Evolutionary conservation across 2,888 invertebrate genomes (phyloP), one percentile per base, ranked within the genome.

Genomic region (Acanthopleura granulata): DNA sequence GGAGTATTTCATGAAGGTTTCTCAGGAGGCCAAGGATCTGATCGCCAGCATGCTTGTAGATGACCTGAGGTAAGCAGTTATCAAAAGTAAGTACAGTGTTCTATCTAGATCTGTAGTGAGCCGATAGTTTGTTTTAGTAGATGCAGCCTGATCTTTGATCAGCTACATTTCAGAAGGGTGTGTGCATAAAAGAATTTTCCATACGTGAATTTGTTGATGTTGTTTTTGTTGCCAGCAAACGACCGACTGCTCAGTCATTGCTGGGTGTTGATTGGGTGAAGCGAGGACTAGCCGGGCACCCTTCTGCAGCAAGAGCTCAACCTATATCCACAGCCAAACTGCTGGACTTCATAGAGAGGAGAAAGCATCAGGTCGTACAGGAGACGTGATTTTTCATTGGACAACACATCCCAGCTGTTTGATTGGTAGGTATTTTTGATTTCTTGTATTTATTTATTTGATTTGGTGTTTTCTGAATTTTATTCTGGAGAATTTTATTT

Each of bases 1-100:
- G 75, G 95, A 95, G 87, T 94, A 95, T 90, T 95, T 95, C 91
- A 90, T 92, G 57, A 92, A 92, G 62, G 92, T 95, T 74, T 94
- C 94, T 40, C 92, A 92, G 78, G 93, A 94, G 75, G 95, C 94
- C 62, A 94, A 94, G 86, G 92, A 92, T 70, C 91, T 95, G 77
- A 93, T 95, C 76, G 91, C 92, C 70, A 92, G 92, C 73, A 91
- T 95, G 82, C 91, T 95, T 62, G 92, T 93, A 72, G 90, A 94
- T 29, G 91, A 92, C 73, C 92, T 85, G 49, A 81, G 84, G 89
- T 89, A 79, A 77, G 79, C 40, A n/a, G n/a, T n/a, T n/a, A n/a
- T n/a, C n/a, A n/a, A n/a, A n/a, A n/a, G n/a, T n/a, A n/a, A n/a
- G n/a, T n/a, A n/a, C n/a, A n/a, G n/a, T n/a, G n/a, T n/a, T n/a